Evolutionary conservation across 2,888 invertebrate species (phyloP).

Genomic region (Poecilobothrus nobilitatus): DNA sequence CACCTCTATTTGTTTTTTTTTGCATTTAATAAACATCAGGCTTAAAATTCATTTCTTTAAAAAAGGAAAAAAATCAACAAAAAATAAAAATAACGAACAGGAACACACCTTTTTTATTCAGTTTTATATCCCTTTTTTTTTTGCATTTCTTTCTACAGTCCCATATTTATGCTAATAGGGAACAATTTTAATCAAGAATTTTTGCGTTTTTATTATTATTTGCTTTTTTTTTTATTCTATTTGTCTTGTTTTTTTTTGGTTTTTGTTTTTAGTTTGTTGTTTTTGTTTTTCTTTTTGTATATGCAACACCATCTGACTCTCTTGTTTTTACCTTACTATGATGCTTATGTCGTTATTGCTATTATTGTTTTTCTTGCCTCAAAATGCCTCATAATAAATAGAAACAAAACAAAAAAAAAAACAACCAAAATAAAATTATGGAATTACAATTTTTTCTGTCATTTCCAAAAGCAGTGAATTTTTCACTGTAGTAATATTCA

Average conservation of each 20-base stretch:
- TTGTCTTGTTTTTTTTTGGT: too few relatives aligned
- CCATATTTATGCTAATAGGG: background rate
- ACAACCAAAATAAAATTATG: background rate
- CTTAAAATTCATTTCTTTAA: background rate
- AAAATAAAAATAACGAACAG: too few relatives aligned
- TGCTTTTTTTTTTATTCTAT: too few relatives aligned
- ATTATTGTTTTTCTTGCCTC: background rate
- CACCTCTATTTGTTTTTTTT: background rate
- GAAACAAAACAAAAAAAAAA: background rate
- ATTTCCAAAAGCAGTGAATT: background rate
- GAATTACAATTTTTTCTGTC: background rate
- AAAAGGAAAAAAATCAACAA: too few relatives aligned
- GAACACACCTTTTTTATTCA: too few relatives aligned
- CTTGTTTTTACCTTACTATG: background rate
- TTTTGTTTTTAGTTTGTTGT: too few relatives aligned
- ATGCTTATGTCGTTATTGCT: too few relatives aligned
- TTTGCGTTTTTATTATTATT: too few relatives aligned
- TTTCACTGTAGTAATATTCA: background rate
- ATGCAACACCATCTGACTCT: constrained; percentile 1
- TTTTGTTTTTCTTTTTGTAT: too few relatives aligned
- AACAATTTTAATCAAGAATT: background rate
- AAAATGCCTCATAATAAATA: too few relatives aligned
- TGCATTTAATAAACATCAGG: background rate
- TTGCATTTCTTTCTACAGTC: background rate
- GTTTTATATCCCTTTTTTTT: background rate